Evolutionary conservation across 2,888 invertebrate species (phyloP).

Genomic region (Limnephilus lunatus): DNA sequence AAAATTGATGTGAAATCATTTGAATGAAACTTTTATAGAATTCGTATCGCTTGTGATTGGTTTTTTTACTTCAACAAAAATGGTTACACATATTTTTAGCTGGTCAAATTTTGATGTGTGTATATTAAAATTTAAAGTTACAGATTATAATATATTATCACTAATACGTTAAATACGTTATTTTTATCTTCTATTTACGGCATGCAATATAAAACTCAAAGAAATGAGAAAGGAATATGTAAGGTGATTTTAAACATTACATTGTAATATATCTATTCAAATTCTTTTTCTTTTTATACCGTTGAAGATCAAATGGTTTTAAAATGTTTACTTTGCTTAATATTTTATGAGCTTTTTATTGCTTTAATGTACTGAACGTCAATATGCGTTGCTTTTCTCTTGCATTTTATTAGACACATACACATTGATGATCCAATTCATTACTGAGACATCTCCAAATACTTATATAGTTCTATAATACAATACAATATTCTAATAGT

Average conservation of each 20-base stretch:
- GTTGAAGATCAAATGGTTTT: neutral
- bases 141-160: neutral
- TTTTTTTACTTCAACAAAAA: slow-evolving; percentile 61
- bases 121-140: slow-evolving; percentile 36
- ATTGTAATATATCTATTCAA: neutral
- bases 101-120: slow-evolving; percentile 57
- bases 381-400: neutral
- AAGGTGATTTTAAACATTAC: slow-evolving; percentile 21
- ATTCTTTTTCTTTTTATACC: neutral
- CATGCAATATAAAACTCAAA: slow-evolving; percentile 53
- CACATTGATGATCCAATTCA: no score
- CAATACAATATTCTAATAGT: no score
- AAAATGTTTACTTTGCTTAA: neutral
- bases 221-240: slow-evolving; percentile 44
- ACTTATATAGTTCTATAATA: no score
- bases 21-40: neutral
- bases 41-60: slow-evolving; percentile 67
- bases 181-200: slow-evolving; percentile 47
- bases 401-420: no score
- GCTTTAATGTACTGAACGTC: neutral
- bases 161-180: slow-evolving; percentile 23
- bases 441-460: no score
- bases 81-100: slow-evolving; percentile 56
- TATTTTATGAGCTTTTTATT: neutral
- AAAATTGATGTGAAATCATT: slow-evolving; percentile 21